Evolutionary conservation across 53 echinoderm and acorn worm species (phyloP).

Genomic region (Patiria pectinifera): DNA sequence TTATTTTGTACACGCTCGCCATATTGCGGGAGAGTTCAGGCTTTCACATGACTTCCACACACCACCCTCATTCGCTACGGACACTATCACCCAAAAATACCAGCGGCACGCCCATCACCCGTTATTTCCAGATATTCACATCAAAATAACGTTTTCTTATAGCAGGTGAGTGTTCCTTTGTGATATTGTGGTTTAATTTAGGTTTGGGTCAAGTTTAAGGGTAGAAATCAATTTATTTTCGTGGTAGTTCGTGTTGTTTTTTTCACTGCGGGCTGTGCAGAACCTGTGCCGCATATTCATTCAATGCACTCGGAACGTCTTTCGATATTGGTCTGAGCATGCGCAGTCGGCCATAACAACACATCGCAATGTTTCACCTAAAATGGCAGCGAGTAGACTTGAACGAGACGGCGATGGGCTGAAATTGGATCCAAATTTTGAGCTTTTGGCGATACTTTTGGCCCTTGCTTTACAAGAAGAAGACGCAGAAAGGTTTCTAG

Average conservation of each 20-base stretch:
- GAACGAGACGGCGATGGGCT: slow-evolving; percentile 49
- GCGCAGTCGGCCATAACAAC: slow-evolving; percentile 88
- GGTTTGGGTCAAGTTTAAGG: background rate
- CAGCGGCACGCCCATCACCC: slow-evolving; percentile 22
- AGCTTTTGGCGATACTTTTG: slow-evolving; percentile 65
- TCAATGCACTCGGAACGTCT: slow-evolving; percentile 35
- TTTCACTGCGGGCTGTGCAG: background rate
- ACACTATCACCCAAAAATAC: background rate
- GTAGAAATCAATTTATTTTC: background rate
- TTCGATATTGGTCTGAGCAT: slow-evolving; percentile 81
- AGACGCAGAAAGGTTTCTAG: slow-evolving; percentile 73
- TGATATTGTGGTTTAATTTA: background rate
- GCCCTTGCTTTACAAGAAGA: slow-evolving; percentile 71
- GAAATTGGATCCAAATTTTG: slow-evolving; percentile 58
- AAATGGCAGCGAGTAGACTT: slow-evolving; percentile 81
- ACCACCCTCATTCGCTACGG: background rate
- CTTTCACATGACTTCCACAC: slow-evolving; percentile 50
- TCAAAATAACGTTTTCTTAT: background rate
- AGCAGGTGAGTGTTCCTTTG: slow-evolving; percentile 31
- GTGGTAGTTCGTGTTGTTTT: slow-evolving; percentile 29
- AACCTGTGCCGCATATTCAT: slow-evolving; percentile 17
- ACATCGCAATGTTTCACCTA: slow-evolving; percentile 78
- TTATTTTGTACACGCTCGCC: background rate
- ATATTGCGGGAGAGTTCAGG: slow-evolving; percentile 18
- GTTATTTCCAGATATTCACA: background rate